Evolutionary conservation across 2,888 invertebrate species (phyloP), one percentile per base, ranked within the genome.

Genomic region (Stegana nigrithorax): DNA sequence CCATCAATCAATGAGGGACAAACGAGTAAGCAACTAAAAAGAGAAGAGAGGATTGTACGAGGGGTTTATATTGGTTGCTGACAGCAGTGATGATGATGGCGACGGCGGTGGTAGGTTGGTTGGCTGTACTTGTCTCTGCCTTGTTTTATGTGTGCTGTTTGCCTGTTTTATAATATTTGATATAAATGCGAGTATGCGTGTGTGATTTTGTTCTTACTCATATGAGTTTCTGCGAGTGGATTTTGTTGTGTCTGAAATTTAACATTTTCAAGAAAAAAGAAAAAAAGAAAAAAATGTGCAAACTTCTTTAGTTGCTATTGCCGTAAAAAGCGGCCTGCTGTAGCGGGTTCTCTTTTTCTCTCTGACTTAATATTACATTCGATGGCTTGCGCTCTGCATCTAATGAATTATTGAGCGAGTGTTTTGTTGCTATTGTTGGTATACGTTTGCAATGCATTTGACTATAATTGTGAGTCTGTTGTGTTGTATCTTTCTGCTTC

Each of bases 121-220:
- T 77, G 78, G 72, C 78, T 75, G 75, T 75, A 77, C 78, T 78
- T 75, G 64, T 10, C 39, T 39, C 17, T 39, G n/a, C 5, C 14
- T 39, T 39, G 39, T 39, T 39, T 14, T 39, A n/a, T 14, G n/a
- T 32, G 4, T 12, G 21, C 23, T 25, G 12, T 21, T 21, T 3
- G 26, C 23, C 50, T 7, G 21, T 50, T 50, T 21, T 25, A n/a
- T 50, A 50, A 21, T 14, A 25, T 8, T 25, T 50, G 21, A n/a
- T 26, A 21, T 14, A 23, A 26, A 21, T n/a, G 23, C 26, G 12
- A 14, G 19, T 47, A 21, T 47, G 12, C 2, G 50, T 23, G 2
- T 55, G 29, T 45, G 10, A 21, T 10, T 10, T 2, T 14, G 45
- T 45, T 10, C 14, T 2, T 10, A 2, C 45, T 45, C 14, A n/a